phyloP scores from a whole-genome alignment of 2,113 vertebrate genomes.

The Ariopsis seemanni region DNA sequence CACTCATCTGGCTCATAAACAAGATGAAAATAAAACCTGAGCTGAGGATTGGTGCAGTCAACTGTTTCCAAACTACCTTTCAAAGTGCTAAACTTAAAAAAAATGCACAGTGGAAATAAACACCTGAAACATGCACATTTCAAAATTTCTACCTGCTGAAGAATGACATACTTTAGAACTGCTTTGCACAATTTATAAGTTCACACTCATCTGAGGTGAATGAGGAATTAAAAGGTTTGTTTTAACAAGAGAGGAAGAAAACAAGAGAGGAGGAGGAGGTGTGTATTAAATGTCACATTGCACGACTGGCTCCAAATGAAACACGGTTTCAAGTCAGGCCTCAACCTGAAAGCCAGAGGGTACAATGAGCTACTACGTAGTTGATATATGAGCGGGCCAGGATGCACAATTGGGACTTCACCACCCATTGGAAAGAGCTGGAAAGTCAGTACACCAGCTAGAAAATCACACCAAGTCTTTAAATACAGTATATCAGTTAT shows the following conservation, averaged over 20 bases:
- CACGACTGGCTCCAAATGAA: neutral
- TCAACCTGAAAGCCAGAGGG: neutral
- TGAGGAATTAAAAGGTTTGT: neutral
- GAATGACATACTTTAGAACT: neutral
- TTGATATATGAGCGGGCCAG: slow-evolving; percentile 4
- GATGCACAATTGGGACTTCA: neutral
- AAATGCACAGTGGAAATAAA: neutral
- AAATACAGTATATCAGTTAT: neutral
- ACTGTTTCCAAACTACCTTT: neutral
- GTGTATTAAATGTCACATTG: slow-evolving; percentile 23
- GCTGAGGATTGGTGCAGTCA: slow-evolving; percentile 5
- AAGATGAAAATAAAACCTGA: slow-evolving; percentile 28
- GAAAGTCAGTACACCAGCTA: neutral
- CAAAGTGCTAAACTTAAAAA: neutral
- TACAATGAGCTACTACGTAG: neutral
- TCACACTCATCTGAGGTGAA: neutral
- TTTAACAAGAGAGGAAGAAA: slow-evolving; percentile 9
- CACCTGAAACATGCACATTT: neutral
- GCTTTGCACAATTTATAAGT: neutral
- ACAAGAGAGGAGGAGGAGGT: neutral
- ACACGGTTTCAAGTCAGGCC: slow-evolving; percentile 21
- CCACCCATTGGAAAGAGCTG: neutral
- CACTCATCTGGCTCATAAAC: slow-evolving; percentile 30
- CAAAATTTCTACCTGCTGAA: neutral
- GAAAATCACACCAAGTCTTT: neutral